phyloP scores from a whole-genome alignment of 2,888 invertebrate genomes.

The Crematogaster levior region DNA sequence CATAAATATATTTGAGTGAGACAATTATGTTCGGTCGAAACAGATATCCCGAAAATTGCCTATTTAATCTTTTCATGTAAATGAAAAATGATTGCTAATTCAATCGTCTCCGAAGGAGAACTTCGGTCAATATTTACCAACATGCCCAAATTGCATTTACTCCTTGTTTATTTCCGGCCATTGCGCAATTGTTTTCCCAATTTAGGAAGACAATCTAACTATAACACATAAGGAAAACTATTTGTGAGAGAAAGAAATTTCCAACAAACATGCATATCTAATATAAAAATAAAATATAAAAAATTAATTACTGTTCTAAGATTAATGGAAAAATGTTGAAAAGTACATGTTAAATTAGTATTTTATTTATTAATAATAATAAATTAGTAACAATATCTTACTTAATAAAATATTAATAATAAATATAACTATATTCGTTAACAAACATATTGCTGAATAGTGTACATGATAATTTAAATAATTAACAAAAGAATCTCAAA shows the following conservation, averaged over 20 bases:
- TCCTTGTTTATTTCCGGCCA: conserved; percentile 2
- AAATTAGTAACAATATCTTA: not conserved
- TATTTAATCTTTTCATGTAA: conserved; percentile 57
- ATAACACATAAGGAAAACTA: not conserved
- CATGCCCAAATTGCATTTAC: not conserved
- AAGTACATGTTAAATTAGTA: not conserved
- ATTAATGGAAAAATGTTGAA: not conserved
- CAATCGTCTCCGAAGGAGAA: conserved; percentile 69
- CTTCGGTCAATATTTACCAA: conserved; percentile 71
- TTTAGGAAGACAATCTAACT: conserved; percentile 6
- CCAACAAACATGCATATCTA: not conserved
- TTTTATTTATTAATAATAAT: not conserved
- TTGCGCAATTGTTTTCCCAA: not conserved
- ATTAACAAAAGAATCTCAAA: not conserved
- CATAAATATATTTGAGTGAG: not conserved
- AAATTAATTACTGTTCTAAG: not conserved
- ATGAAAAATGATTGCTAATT: conserved; percentile 79
- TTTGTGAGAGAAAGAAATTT: not conserved
- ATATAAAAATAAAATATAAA: not conserved
- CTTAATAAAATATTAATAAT: not conserved
- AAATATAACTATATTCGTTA: not conserved
- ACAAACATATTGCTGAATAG: not conserved
- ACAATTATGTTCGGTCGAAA: conserved; percentile 25
- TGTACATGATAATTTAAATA: not conserved
- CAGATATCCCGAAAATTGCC: not conserved